Evolutionary conservation across 1,140 invertebrate genomes (phyloP).

Genomic region (Sitobion miscanthi): DNA sequence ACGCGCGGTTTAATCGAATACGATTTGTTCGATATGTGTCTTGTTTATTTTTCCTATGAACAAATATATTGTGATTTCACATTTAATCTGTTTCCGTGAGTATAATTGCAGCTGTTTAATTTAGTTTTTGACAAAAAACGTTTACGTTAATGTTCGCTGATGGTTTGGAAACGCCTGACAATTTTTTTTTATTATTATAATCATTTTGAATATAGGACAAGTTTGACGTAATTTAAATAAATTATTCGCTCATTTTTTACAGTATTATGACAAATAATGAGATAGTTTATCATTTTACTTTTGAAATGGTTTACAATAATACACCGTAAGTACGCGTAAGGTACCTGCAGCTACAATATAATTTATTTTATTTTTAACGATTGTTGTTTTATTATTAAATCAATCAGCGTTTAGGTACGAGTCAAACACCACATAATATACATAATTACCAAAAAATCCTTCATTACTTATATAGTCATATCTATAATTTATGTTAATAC

Average conservation of each 20-base stretch:
- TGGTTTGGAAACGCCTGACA: neutral
- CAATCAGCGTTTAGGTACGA: neutral
- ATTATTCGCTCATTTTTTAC: neutral
- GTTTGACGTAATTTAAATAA: neutral
- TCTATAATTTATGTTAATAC: neutral
- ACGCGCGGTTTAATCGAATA: neutral
- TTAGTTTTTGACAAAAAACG: neutral
- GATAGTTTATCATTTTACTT: neutral
- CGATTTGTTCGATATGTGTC: neutral
- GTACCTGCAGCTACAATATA: neutral
- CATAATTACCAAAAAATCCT: neutral
- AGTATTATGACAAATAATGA: neutral
- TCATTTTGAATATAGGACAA: neutral
- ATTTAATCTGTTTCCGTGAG: neutral
- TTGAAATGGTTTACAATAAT: neutral
- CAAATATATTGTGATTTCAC: neutral
- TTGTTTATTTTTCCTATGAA: no score
- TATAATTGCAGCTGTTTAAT: neutral
- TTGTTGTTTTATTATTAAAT: neutral
- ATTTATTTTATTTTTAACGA: neutral
- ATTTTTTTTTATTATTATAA: neutral
- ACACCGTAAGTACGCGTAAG: no score
- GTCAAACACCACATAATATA: neutral
- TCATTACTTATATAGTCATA: no score
- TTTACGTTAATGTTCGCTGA: neutral